phyloP scores from a whole-genome alignment of 2,888 invertebrate genomes.

The Panopea generosa region DNA sequence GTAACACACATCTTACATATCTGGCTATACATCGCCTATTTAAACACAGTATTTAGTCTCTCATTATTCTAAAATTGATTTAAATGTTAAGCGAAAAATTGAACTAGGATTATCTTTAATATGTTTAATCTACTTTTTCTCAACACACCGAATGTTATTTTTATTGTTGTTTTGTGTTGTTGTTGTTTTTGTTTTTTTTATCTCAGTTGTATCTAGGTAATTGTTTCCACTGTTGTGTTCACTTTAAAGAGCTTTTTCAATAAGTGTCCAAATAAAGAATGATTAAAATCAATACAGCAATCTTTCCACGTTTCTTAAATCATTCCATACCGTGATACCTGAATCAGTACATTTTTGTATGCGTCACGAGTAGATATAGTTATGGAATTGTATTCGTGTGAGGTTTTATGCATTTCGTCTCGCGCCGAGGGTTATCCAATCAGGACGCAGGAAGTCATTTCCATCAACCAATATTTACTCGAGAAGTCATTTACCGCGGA shows the following conservation, averaged over 20 bases:
- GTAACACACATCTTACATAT: background rate
- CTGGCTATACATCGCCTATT: background rate
- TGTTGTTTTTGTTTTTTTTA: no score
- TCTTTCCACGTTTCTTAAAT: background rate
- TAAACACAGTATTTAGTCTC: background rate
- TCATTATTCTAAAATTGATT: background rate
- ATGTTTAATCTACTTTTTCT: no score
- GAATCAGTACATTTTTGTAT: background rate
- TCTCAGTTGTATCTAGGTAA: no score
- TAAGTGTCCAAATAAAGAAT: no score
- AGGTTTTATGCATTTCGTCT: constrained; percentile 54
- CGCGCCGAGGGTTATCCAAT: constrained; percentile 56
- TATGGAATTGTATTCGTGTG: constrained; percentile 29
- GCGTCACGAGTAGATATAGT: background rate
- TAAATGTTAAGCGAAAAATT: background rate
- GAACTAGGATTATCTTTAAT: no score
- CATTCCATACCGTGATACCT: background rate
- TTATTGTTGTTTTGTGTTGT: no score
- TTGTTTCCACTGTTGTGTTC: no score
- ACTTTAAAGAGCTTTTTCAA: no score
- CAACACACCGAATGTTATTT: no score
- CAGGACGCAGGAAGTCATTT: constrained; percentile 62
- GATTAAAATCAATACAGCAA: no score
- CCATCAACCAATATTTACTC: constrained; percentile 65
- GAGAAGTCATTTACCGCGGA: constrained; percentile 43